Evolutionary conservation across 2,797 vertebrate species (phyloP), one percentile per base, ranked within the genome.

Genomic region (Molossus alvarezi): DNA sequence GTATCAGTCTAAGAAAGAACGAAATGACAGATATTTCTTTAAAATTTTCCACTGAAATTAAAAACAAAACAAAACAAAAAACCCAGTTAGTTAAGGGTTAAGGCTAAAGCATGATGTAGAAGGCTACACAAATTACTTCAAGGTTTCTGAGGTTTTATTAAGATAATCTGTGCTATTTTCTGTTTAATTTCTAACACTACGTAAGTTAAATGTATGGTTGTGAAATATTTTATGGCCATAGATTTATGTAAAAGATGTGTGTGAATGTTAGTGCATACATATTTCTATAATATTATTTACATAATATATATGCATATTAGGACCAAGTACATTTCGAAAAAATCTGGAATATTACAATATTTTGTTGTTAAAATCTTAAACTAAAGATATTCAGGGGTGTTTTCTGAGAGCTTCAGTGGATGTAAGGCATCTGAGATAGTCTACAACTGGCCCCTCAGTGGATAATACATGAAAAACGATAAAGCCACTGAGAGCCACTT

Each of bases 81-180:
- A 33, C 33, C 33, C 83, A 73, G 18, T 57, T 27, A 75, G 75
- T 76, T 88, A 85, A 33, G 45, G 6, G 73, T 94, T 9, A 79
- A 83, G n/a, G 88, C 51, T 88, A 60, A 88, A 12, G 13, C 79
- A 58, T 77, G 15, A 57, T 93, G 45, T 87, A 45, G 51, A 58
- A 79, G 29, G 8, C 64, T 90, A 53, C 3, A 55, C 23, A 83
- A 91, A 62, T 91, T 53, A 77, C 13, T 65, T 93, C 37, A 81
- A 45, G 29, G 4, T 27, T 93, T 92, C 23, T 51, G 33, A 92
- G 23, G 6, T 92, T 96, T 94, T 90, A 86, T 21, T 73, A 95
- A 91, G 18, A 48, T 89, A 18, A 69, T 0, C n/a, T 71, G 0
- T 84, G 20, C 57, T 53, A 75, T 45, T 96, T 81, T 12, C 15